Conservation (phyloP, 2,888 invertebrate species). For the Eustalomyia histrio region DNA sequence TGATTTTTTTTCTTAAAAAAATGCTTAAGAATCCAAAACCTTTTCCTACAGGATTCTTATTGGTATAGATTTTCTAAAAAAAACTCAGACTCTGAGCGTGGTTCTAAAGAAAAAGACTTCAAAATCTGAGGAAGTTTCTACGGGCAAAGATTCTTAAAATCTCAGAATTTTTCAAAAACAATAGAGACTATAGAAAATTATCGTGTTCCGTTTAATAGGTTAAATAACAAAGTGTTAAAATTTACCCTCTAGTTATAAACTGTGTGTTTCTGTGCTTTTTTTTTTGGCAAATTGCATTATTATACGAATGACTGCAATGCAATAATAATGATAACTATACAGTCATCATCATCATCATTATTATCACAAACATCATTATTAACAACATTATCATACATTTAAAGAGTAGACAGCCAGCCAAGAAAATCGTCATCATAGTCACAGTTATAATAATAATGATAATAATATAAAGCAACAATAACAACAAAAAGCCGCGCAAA, state of each 20-base stretch:
- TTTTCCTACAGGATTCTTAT: no score
- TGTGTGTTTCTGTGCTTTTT: slow-evolving; percentile 42
- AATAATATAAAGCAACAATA: slow-evolving; percentile 18
- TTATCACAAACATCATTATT: slow-evolving; percentile 27
- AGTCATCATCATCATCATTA: not conserved
- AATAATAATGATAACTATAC: slow-evolving; percentile 66
- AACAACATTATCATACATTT: slow-evolving; percentile 7
- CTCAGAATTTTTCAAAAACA: no score
- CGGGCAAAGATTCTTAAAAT: no score
- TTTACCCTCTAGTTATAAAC: slow-evolving; percentile 21
- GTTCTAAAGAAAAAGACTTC: no score
- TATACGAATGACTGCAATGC: slow-evolving; percentile 77
- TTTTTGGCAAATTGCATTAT: slow-evolving; percentile 76
- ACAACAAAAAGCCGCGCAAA: slow-evolving; percentile 45
- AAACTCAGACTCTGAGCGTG: no score
- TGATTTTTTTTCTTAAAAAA: no score
- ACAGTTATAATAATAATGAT: slow-evolving; percentile 14
- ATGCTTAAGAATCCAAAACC: no score
- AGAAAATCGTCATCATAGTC: not conserved
- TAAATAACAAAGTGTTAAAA: not conserved
- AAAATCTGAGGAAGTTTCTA: no score
- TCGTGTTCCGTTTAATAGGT: no score
- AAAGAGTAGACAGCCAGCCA: not conserved
- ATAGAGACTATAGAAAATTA: no score
- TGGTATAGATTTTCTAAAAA: no score